Base-by-base conservation (phyloP, 2,113 vertebrate species). In the Semnornis frantzii region DNA sequence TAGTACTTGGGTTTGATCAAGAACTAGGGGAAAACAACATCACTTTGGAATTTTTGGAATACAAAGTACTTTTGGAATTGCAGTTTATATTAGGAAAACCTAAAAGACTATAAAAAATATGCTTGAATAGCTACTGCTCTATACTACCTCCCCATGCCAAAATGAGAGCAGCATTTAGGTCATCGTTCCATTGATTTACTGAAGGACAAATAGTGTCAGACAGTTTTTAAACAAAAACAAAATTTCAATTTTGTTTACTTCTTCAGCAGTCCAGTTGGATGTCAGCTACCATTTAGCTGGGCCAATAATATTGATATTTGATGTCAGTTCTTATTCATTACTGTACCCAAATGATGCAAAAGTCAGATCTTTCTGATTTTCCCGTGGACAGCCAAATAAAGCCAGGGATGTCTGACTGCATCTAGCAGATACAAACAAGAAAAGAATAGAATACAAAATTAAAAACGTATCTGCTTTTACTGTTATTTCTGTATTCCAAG, bases 321-420 rank as follows among this genome's bases (percentile, higher is more conserved):
- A 96, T 98, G 97, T 97, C 97, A 98, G 89, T 95, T 98, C 85
- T 97, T 98, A 97, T 97, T 97, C 96, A 97, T 97, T 97, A 96
- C 96, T 91, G 82, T 46, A 88, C 84, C 90, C 82, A 88, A 94
- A 96, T 92, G 93, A 97, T 97, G 85, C 91, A 85, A 91, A 94
- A 97, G 87, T 97, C 96, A 97, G 82, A 96, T 96, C 89, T 97
- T 94, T 95, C 81, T 94, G 89, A 89, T 97, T 78, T 89, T 95
- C 89, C 92, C 77, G 2, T 90, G 66, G 91, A 88, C 96, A 93
- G 82, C 57, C 92, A 92, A 85, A 91, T 90, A 95, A 95, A 90
- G 44, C 55, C 93, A 50, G 24, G 74, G 64, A 39, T 81, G 54
- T 90, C 84, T 95, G 87, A 69, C 72, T 88, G 66, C n/a, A 52